Base-by-base conservation (phyloP, 2,888 invertebrate genomes). In the Xanthostigma xanthostigma region DNA sequence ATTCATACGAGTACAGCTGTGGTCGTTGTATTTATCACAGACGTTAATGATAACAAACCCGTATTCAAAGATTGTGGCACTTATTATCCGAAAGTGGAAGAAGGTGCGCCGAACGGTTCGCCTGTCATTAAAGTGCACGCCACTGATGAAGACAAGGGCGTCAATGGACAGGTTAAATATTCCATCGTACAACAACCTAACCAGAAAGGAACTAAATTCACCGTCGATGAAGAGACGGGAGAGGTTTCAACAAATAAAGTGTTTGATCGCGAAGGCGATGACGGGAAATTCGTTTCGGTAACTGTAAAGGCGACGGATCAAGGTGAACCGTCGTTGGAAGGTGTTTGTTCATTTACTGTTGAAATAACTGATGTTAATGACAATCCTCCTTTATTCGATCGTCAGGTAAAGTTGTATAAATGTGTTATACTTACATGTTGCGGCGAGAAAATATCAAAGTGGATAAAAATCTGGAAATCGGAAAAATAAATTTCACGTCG, bases 221-320 rank as follows among this genome's bases (percentile, higher is more conserved):
- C 89, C 0, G 94, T 96, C 0, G 92, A 96, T 59, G 91, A 92
- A 65, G 89, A 91, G 68, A 93, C 92, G 37, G 96, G 96, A 3
- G 89, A 92, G 68, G 90, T 96, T 47, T 85, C 85, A 0, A 93
- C 93, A 8, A 94, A 94, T 60, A 94, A 93, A 74, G 92, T 93
- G 17, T 95, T 96, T 64, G 94, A 96, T 70, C 80, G 95, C 52
- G 96, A 96, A 70, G 93, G 93, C 1, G 95, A 96, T 59, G 93
- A 93, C 64, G 93, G 93, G 9, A 92, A 93, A 70, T 93, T 93
- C 67, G 94, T 94, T 8, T 92, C 92, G 0, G 92, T 94, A 6
- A 96, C 95, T 0, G 91, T 96, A 0, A 95, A 96, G 70, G 98
- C 96, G 6, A 94, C 94, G 1, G 98, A 98, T 76, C 90, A 95